Evolutionary conservation across 2,113 vertebrate genomes (phyloP).

Genomic region (Ceratotherium simum): DNA sequence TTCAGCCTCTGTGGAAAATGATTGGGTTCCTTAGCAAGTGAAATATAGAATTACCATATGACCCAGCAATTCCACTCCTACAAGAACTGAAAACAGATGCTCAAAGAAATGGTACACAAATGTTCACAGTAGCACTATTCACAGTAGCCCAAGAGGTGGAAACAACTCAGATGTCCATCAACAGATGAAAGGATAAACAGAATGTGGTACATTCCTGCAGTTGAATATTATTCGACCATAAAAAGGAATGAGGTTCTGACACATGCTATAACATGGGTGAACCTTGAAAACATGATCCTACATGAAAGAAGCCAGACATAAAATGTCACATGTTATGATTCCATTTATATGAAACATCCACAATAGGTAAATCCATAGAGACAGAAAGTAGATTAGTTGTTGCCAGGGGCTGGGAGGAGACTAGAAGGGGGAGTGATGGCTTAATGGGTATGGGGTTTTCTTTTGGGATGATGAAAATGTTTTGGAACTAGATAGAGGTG

Average conservation of each 20-base stretch:
- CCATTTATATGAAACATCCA: background rate
- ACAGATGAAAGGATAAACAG: no score
- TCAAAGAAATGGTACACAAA: background rate
- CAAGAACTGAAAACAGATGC: background rate
- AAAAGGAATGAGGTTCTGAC: background rate
- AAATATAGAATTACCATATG: background rate
- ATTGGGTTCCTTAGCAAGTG: background rate
- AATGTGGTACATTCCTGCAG: no score
- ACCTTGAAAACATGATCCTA: background rate
- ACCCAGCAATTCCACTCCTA: background rate
- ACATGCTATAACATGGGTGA: background rate
- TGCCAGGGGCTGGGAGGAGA: background rate
- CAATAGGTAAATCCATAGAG: background rate
- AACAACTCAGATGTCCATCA: background rate
- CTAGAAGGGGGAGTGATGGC: accelerated
- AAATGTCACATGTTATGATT: background rate
- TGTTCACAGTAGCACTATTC: no score
- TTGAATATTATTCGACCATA: background rate
- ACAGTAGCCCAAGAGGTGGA: background rate
- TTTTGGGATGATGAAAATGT: background rate
- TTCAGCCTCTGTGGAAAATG: background rate
- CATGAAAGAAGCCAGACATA: background rate
- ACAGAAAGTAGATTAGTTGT: background rate
- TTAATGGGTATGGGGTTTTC: background rate
- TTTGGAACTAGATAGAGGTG: background rate